Conservation (phyloP, 2,113 vertebrate genomes). For the Lamprotornis superbus region DNA sequence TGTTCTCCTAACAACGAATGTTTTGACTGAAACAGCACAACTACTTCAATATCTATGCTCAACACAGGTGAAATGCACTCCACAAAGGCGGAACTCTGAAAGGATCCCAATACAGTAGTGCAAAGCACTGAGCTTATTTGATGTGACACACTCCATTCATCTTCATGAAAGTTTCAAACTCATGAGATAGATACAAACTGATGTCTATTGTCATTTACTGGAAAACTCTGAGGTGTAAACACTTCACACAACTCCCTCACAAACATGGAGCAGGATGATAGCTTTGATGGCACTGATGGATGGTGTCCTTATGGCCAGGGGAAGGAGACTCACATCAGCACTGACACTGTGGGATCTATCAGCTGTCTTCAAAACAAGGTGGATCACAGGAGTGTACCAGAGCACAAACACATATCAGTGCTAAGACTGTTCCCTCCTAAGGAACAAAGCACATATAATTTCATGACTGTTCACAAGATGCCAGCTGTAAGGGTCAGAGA, state of each 20-base stretch:
- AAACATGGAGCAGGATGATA: not conserved
- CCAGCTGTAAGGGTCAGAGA: not conserved
- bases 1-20: not conserved
- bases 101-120: not conserved
- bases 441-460: not conserved
- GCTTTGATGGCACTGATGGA: constrained; percentile 46
- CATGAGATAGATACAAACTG: constrained; percentile 27
- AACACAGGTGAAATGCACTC: not conserved
- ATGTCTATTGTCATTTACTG: constrained; percentile 37
- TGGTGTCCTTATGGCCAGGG: constrained; percentile 19
- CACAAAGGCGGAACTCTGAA: not conserved
- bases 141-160: constrained; percentile 47
- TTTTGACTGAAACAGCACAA: not conserved
- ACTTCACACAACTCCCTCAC: not conserved
- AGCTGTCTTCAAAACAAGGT: not conserved
- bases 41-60: not conserved
- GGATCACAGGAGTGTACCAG: not conserved
- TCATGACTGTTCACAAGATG: not conserved
- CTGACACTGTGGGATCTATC: not conserved
- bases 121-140: constrained; percentile 26
- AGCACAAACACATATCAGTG: not conserved
- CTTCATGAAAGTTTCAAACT: constrained; percentile 58
- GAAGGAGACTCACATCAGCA: constrained; percentile 4
- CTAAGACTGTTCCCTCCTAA: not conserved
- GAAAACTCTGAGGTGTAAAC: constrained; percentile 32